Conservation (phyloP, 2,888 invertebrate species). For the Bhutanitis thaidina region DNA sequence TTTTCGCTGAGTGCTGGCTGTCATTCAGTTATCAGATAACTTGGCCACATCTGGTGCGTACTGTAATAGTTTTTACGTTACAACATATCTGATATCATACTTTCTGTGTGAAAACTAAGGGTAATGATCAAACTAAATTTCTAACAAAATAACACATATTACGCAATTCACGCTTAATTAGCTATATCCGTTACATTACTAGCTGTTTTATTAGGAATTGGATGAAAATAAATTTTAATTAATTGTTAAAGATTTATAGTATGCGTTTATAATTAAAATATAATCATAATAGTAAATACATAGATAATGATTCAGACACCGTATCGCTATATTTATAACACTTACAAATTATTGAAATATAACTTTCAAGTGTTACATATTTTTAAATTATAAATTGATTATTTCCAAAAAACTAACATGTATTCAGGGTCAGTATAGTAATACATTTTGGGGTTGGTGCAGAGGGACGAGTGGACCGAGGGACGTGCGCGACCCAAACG, state of each 20-base stretch:
- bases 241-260: too few relatives aligned
- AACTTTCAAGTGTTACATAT: too few relatives aligned
- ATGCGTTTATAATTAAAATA: too few relatives aligned
- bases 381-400: too few relatives aligned
- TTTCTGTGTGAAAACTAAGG: background rate
- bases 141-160: constrained; percentile 7
- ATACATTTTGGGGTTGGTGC: constrained; percentile 24
- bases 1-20: background rate
- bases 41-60: constrained; percentile 2
- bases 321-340: too few relatives aligned
- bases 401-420: too few relatives aligned
- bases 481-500: constrained; percentile 74
- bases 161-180: constrained; percentile 47
- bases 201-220: background rate
- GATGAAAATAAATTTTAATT: too few relatives aligned
- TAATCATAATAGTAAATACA: too few relatives aligned
- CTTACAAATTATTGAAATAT: too few relatives aligned
- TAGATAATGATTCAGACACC: too few relatives aligned
- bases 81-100: too few relatives aligned
- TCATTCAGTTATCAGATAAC: background rate
- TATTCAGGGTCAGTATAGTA: too few relatives aligned
- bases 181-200: constrained; percentile 43
- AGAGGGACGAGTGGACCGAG: constrained; percentile 53
- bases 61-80: background rate
- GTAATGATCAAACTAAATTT: background rate